phyloP scores from a whole-genome alignment of 2,113 vertebrate species.

The Pithys albifrons region DNA sequence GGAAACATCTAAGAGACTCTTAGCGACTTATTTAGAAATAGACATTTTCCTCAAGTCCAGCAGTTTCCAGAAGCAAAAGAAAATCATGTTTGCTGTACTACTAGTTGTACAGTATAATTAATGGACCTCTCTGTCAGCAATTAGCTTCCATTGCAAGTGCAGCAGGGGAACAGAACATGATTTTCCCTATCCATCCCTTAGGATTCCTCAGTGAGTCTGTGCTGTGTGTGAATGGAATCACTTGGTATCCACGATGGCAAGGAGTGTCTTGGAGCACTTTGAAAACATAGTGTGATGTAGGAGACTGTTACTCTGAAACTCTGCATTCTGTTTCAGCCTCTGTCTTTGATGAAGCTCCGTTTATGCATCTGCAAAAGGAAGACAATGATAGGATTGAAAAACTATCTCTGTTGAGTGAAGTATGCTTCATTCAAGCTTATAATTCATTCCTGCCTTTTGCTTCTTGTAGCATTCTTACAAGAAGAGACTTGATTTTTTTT shows the following conservation, averaged over 20 bases:
- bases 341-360: not conserved
- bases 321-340: not conserved
- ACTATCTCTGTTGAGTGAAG: not conserved
- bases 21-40: not conserved
- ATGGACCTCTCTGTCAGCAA: not conserved
- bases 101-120: not conserved
- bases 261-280: not conserved
- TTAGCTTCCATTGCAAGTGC: not conserved
- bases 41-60: not conserved
- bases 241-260: not conserved
- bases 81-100: not conserved
- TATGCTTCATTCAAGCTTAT: not conserved
- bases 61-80: not conserved
- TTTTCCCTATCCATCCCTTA: not conserved
- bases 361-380: not conserved
- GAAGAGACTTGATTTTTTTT: not conserved
- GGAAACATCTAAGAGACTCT: not conserved
- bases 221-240: not conserved
- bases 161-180: not conserved
- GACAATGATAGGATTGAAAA: not conserved
- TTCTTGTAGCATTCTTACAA: not conserved
- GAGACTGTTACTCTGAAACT: not conserved
- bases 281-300: fast-evolving
- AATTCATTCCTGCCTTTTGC: not conserved
- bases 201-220: not conserved